phyloP scores from a whole-genome alignment of 2,797 vertebrate genomes.

The Eutrigla gurnardus region DNA sequence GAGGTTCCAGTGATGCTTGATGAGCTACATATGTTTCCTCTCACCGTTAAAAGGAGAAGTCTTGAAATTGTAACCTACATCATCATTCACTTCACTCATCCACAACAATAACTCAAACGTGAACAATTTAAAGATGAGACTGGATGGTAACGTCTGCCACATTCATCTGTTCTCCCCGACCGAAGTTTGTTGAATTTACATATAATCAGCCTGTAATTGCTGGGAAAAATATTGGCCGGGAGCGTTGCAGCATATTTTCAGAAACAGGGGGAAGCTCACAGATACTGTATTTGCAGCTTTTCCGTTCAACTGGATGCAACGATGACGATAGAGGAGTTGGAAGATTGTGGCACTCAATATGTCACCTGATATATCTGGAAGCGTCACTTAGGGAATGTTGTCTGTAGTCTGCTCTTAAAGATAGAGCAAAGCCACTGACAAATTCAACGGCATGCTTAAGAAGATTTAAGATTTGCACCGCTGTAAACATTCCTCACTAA shows the following conservation, averaged over 20 bases:
- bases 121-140: constrained; percentile 2
- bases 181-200: not conserved
- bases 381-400: constrained; percentile 10
- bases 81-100: not conserved
- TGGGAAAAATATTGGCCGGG: constrained; percentile 18
- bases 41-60: constrained; percentile 5
- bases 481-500: not conserved
- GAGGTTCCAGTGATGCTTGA: constrained; percentile 21
- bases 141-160: not conserved
- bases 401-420: constrained; percentile 14
- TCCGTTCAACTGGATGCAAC: constrained; percentile 18
- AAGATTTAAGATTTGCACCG: constrained; percentile 13
- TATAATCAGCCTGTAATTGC: not conserved
- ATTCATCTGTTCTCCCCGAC: constrained; percentile 10
- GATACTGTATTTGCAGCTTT: constrained; percentile 9
- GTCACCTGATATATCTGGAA: constrained; percentile 34
- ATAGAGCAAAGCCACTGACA: constrained; percentile 23
- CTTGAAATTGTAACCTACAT: constrained; percentile 9
- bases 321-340: not conserved
- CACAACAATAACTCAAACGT: not conserved
- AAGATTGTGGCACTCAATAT: constrained; percentile 29
- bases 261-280: constrained; percentile 11
- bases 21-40: constrained; percentile 10
- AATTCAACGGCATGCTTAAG: constrained; percentile 9
- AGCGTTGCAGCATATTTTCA: constrained; percentile 22